Evolutionary conservation across 2,113 vertebrate species (phyloP).

Genomic region (Brachyhypopomus occidentalis): DNA sequence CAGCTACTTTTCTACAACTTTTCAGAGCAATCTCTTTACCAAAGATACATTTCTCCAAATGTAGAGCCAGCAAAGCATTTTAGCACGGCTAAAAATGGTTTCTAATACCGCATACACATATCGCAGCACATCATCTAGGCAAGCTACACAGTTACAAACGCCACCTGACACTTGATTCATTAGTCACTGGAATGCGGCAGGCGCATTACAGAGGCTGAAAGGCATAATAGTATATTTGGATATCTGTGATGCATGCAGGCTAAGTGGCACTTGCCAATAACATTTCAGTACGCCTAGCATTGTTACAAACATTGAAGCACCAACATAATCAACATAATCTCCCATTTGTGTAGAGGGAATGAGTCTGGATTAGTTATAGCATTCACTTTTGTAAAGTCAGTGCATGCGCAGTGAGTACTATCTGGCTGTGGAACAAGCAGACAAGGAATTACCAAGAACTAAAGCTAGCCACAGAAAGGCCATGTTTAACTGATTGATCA

Average conservation of each 20-base stretch:
- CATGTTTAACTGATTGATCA: neutral
- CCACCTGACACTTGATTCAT: neutral
- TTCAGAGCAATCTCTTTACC: no score
- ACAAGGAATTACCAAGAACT: neutral
- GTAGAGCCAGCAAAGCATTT: neutral
- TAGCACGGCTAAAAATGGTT: neutral
- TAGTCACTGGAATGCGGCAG: neutral
- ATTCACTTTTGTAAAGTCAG: neutral
- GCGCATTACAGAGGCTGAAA: neutral
- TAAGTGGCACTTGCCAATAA: no score
- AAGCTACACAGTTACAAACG: neutral
- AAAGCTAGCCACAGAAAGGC: neutral
- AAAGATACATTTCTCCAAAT: neutral
- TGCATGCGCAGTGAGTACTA: no score
- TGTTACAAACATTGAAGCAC: neutral
- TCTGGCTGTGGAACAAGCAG: neutral
- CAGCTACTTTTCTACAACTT: no score
- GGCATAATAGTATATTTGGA: conserved; percentile 6
- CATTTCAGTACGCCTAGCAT: neutral
- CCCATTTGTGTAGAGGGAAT: neutral
- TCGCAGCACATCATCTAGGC: neutral
- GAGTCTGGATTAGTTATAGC: neutral
- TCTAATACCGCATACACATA: neutral
- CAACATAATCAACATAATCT: neutral
- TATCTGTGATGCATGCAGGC: neutral